phyloP scores from a whole-genome alignment of 2,113 vertebrate species.

The Columba livia region DNA sequence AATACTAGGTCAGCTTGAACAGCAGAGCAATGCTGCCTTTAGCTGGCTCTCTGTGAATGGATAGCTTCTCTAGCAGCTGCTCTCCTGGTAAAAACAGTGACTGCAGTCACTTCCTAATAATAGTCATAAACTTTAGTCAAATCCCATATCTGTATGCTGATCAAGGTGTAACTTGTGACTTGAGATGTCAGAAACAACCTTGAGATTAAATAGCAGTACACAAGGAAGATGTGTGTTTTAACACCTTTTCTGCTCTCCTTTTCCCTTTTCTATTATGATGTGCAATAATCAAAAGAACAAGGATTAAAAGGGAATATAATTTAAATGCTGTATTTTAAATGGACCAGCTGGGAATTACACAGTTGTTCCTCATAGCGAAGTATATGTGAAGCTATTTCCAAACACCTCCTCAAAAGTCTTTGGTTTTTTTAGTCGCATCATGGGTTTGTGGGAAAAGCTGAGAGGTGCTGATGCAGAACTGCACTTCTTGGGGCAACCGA shows the following conservation, averaged over 20 bases:
- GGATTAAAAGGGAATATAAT: constrained; percentile 26
- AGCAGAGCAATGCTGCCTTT: not conserved
- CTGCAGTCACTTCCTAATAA: constrained; percentile 65
- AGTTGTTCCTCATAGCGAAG: not conserved
- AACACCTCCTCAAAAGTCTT: not conserved
- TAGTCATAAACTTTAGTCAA: constrained; percentile 64
- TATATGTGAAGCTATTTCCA: not conserved
- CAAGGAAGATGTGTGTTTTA: not conserved
- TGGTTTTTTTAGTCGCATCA: not conserved
- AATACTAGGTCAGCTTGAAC: not conserved
- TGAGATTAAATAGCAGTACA: constrained; percentile 10
- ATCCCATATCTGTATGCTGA: constrained; percentile 35
- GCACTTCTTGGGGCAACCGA: not conserved
- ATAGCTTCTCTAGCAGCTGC: constrained; percentile 56
- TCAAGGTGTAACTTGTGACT: constrained; percentile 25
- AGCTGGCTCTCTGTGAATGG: constrained; percentile 55
- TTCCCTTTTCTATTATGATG: not conserved
- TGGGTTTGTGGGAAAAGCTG: not conserved
- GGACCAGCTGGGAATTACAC: not conserved
- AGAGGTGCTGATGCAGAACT: not conserved
- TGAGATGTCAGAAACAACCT: constrained; percentile 24
- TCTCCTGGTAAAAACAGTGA: constrained; percentile 51
- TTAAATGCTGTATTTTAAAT: constrained; percentile 5
- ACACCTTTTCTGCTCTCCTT: not conserved
- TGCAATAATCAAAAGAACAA: constrained; percentile 6